phyloP scores from a whole-genome alignment of 2,888 invertebrate species.

The Limenitis camilla region DNA sequence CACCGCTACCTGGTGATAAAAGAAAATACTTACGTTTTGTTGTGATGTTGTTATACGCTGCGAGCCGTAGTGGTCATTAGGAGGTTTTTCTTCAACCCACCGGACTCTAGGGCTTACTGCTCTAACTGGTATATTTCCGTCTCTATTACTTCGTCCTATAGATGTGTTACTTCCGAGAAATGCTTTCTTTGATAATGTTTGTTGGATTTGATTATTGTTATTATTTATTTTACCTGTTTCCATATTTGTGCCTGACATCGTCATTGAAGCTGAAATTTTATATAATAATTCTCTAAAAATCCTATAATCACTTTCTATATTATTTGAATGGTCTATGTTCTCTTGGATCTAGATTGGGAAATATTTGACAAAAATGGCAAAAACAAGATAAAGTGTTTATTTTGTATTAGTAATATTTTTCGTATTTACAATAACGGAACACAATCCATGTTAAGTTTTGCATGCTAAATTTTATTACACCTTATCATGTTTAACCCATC shows the following conservation, averaged over 20 bases:
- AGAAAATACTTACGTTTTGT: constrained; percentile 55
- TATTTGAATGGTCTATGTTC: no score
- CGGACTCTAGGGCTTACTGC: constrained; percentile 70
- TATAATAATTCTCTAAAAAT: not conserved
- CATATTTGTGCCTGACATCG: constrained; percentile 77
- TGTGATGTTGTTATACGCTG: constrained; percentile 62
- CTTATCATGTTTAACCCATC: constrained; percentile 56
- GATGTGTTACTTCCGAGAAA: constrained; percentile 70
- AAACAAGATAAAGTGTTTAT: constrained; percentile 59
- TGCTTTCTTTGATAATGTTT: constrained; percentile 66
- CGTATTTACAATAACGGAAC: constrained; percentile 35
- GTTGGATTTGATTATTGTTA: constrained; percentile 59
- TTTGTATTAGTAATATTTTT: constrained; percentile 39
- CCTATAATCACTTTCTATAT: no score
- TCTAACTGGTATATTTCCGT: constrained; percentile 66
- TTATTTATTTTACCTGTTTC: constrained; percentile 70
- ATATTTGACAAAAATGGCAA: constrained; percentile 25
- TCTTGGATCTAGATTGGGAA: not conserved
- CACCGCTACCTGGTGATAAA: no score
- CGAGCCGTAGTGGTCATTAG: constrained; percentile 54
- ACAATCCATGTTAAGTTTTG: constrained; percentile 39
- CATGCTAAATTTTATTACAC: constrained; percentile 55
- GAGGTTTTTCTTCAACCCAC: constrained; percentile 65
- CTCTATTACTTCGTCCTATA: constrained; percentile 62
- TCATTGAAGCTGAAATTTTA: constrained; percentile 79